A percentile compares a stretch with the other conserved stretches of the same genome.
Evolutionary conservation across 2,113 vertebrate genomes (phyloP).

Genomic region (Cryptoleucopteryx plumbea): DNA sequence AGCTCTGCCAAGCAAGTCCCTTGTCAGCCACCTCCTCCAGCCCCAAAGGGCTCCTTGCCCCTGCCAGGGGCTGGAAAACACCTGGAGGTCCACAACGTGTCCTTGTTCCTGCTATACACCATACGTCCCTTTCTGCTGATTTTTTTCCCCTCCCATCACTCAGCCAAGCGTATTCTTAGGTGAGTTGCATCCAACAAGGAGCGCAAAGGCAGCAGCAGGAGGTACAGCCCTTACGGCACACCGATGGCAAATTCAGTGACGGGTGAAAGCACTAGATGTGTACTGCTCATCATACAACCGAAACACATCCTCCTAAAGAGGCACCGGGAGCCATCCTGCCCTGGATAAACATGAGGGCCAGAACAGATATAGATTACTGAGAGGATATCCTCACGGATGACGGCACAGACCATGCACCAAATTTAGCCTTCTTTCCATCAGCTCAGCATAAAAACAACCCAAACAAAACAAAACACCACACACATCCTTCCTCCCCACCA

Average conservation of each 20-base stretch:
- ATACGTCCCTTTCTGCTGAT: neutral
- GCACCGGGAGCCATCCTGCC: neutral
- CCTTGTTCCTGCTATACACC: neutral
- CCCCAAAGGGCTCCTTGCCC: neutral
- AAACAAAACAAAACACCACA: neutral
- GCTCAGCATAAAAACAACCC: neutral
- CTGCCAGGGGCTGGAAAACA: neutral
- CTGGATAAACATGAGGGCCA: neutral
- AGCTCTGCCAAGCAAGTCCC: neutral
- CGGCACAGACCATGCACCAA: neutral
- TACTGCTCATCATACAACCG: neutral
- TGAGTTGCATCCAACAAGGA: neutral
- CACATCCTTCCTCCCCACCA: neutral
- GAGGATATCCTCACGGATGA: neutral
- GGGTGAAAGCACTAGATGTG: neutral
- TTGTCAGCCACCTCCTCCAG: neutral
- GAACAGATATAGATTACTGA: rapidly evolving
- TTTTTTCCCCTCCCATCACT: neutral
- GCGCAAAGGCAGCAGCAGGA: neutral
- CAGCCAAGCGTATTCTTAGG: rapidly evolving
- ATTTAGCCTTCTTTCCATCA: neutral
- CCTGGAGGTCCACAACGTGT: rapidly evolving
- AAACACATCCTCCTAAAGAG: neutral
- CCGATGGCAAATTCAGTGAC: rapidly evolving
- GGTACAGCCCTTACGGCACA: neutral